Base-by-base conservation (phyloP, 2,797 vertebrate species). In the Rhadinocentrus ornatus region DNA sequence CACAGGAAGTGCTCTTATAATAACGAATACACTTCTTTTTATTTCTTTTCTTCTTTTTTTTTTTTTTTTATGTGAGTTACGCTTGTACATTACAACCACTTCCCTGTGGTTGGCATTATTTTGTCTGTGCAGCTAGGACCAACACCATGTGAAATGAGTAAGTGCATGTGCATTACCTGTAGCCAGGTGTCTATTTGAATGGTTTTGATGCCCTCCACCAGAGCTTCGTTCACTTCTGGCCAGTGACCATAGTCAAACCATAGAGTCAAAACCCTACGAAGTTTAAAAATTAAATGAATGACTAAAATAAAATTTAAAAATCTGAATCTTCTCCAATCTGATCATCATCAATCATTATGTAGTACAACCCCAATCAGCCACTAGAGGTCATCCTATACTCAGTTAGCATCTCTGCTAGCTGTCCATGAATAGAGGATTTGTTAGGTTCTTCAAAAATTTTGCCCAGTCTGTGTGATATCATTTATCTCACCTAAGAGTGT, bases 211-310 rank as follows among this genome's bases (percentile, higher is more conserved):
- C 98, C 98, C 89, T 99, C 98, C 62, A 99, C 98, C 46, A 99
- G 92, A 65, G 95, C 97, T 90, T 99, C 98, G 0, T 99, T 99
- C 56, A 99, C 98, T 71, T 99, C 98, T 48, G 98, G 96, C 97
- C 97, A 99, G 72, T 99, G 98, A 12, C 98, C 98, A 3, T 99
- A 99, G 85, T 99, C 98, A 89, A 99, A 99, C 98, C 98, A 99
- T 32, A 99, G 89, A 31, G 98, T 99, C 71, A 99, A 95, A 75
- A 99, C 98, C 93, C 98, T 99, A 82, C 41, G 61, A 1, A 46
- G 44, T 15, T 0, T 62, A 58, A 62, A 65, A 22, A 6, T 6
- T 31, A n/a, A 0, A 39, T 9, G 35, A 24, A 62, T 13, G 12
- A 35, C 24, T 6, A 7, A 58, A 1, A 37, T 27, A 15, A 4